phyloP scores from a whole-genome alignment of 2,888 invertebrate genomes.

The Agrotis clavis region DNA sequence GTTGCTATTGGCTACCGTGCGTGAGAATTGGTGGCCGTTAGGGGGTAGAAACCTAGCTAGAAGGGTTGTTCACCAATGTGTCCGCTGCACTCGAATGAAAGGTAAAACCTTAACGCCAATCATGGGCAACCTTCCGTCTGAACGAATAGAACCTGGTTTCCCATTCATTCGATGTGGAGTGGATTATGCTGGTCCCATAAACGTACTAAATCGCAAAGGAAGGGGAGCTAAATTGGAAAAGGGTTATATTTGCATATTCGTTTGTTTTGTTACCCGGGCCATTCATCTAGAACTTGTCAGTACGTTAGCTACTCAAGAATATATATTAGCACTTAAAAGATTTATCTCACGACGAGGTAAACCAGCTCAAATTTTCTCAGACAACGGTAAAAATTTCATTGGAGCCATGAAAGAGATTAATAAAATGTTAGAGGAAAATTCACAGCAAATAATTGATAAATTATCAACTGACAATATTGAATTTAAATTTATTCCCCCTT shows the following conservation, averaged over 20 bases:
- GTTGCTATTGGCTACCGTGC: not conserved
- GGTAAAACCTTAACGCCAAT: not conserved
- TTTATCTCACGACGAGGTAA: not conserved
- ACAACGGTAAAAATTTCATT: slow-evolving; percentile 9
- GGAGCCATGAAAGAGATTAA: not conserved
- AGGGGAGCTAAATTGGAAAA: not conserved
- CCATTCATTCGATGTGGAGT: slow-evolving; percentile 11
- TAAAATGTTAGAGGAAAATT: too few species aligned
- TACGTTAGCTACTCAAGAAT: not conserved
- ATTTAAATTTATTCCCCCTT: slow-evolving; percentile 7
- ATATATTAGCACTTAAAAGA: not conserved
- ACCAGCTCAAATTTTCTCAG: not conserved
- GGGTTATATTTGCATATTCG: slow-evolving; percentile 1
- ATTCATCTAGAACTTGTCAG: not conserved
- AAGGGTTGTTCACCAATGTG: not conserved
- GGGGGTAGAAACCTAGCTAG: not conserved
- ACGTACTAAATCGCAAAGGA: not conserved
- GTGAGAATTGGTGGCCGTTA: slow-evolving; percentile 10
- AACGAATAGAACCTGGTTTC: not conserved
- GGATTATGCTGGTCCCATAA: slow-evolving; percentile 1
- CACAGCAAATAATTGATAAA: too few species aligned
- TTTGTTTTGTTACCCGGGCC: not conserved
- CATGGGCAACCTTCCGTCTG: not conserved
- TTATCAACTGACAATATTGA: not conserved
- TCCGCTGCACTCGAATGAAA: slow-evolving; percentile 5